A percentile compares a stretch with the other conserved stretches of the same genome.
Evolutionary conservation across 2,113 vertebrate genomes (phyloP).

Genomic region (Corydoras maculifer): DNA sequence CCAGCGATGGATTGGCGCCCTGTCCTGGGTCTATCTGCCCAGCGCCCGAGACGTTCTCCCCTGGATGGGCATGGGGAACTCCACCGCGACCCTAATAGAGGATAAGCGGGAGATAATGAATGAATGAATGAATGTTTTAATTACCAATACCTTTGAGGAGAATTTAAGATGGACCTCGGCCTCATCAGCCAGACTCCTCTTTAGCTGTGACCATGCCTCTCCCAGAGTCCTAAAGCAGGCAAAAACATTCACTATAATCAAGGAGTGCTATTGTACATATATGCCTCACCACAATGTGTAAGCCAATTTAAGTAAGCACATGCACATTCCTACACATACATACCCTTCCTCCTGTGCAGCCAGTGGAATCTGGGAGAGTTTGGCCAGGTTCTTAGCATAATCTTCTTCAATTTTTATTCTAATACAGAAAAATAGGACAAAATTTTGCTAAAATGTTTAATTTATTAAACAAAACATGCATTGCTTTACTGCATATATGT

Average conservation of each 20-base stretch:
- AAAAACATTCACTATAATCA: slow-evolving; percentile 7
- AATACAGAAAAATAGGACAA: slow-evolving; percentile 36
- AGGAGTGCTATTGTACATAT: slow-evolving; percentile 8
- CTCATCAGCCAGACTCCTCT: slow-evolving; percentile 93
- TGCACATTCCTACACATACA: slow-evolving; percentile 21
- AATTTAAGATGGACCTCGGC: slow-evolving; percentile 97
- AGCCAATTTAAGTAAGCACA: background rate
- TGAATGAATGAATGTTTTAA: too few relatives aligned
- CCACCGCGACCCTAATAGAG: too few relatives aligned
- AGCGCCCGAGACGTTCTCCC: too few relatives aligned
- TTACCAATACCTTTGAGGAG: slow-evolving; percentile 81
- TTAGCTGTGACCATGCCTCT: slow-evolving; percentile 91
- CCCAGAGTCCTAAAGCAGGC: slow-evolving; percentile 76
- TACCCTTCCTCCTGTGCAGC: slow-evolving; percentile 95
- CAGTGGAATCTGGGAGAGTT: slow-evolving; percentile 90
- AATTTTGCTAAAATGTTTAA: background rate
- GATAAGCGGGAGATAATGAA: too few relatives aligned
- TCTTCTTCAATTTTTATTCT: slow-evolving; percentile 99
- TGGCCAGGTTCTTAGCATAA: slow-evolving; percentile 95
- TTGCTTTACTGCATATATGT: background rate
- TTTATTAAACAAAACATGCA: background rate
- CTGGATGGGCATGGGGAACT: too few relatives aligned
- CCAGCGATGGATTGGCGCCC: too few relatives aligned
- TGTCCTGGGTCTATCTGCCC: too few relatives aligned
- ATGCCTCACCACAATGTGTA: background rate